These are phyloP conservation scores for Hyaena hyaena DNA, from an alignment of 2,113 vertebrate species.

Conservation along the genomic window DNA sequence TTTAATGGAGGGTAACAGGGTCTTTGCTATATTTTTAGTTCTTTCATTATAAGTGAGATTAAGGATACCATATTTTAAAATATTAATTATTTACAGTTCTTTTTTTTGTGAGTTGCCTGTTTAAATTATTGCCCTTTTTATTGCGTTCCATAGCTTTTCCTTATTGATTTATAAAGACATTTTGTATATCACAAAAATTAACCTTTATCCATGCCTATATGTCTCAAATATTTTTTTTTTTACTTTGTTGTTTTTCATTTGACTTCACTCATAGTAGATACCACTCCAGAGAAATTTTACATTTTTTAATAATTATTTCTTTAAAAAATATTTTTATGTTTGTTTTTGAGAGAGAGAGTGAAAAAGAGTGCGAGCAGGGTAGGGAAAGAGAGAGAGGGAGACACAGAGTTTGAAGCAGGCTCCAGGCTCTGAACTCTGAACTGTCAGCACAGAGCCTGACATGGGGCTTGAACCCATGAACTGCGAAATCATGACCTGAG, in stretches of 20 bases:
- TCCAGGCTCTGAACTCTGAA: too few relatives aligned
- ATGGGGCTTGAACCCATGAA: too few relatives aligned
- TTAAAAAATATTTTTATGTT: too few relatives aligned
- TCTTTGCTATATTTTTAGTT: neutral
- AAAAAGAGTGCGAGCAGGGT: too few relatives aligned
- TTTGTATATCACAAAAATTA: conserved; percentile 25
- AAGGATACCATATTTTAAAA: neutral
- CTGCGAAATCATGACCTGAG: too few relatives aligned
- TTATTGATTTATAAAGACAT: neutral
- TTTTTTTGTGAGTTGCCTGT: neutral
- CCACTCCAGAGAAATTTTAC: neutral
- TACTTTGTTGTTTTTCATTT: neutral
- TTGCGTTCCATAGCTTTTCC: neutral
- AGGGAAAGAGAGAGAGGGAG: too few relatives aligned
- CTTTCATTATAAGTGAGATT: conserved; percentile 21
- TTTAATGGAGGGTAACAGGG: neutral
- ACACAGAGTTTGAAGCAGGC: too few relatives aligned
- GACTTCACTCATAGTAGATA: neutral
- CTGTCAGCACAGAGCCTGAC: too few relatives aligned
- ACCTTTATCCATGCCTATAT: neutral
- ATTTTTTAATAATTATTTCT: neutral
- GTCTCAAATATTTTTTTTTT: conserved; percentile 27
- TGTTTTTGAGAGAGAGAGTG: too few relatives aligned
- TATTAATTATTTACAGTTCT: neutral
- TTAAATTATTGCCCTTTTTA: neutral